A percentile compares a stretch with the other conserved stretches of the same genome.
Evolutionary conservation across 2,888 invertebrate genomes (phyloP).

Genomic region (Druceiella hillmani): DNA sequence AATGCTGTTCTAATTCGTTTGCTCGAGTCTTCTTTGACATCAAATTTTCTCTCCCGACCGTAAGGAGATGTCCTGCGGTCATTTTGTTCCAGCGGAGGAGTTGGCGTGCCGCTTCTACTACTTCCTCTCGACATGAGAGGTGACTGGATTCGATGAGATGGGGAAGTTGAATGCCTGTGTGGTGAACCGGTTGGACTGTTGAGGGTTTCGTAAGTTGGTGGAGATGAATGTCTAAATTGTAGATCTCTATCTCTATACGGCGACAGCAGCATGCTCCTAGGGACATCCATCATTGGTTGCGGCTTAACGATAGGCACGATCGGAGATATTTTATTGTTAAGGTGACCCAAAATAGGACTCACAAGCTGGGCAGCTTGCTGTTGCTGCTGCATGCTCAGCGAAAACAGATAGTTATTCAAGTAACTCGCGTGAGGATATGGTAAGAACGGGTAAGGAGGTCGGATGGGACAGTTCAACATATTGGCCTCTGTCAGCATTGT

Average conservation of each 20-base stretch:
- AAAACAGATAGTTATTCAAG: constrained; percentile 58
- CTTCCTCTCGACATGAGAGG: constrained; percentile 42
- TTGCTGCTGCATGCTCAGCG: constrained; percentile 58
- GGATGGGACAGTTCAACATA: constrained; percentile 36
- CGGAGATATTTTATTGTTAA: constrained; percentile 43
- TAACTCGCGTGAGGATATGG: constrained; percentile 60
- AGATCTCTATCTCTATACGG: constrained; percentile 31
- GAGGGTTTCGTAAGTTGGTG: constrained; percentile 35
- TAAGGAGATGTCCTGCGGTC: constrained; percentile 45
- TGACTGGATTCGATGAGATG: constrained; percentile 37
- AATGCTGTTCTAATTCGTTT: constrained; percentile 92
- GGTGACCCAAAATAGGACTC: constrained; percentile 43
- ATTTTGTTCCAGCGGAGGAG: constrained; percentile 45
- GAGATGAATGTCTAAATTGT: constrained; percentile 37
- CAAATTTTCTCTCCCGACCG: constrained; percentile 41
- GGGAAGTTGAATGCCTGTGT: constrained; percentile 39
- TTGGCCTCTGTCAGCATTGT: constrained; percentile 37
- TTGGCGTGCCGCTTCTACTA: constrained; percentile 53
- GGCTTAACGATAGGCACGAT: constrained; percentile 41
- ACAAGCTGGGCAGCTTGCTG: constrained; percentile 46
- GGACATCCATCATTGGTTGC: constrained; percentile 33
- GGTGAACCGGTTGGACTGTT: constrained; percentile 24
- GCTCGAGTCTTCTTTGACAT: constrained; percentile 61
- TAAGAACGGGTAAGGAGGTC: constrained; percentile 46
- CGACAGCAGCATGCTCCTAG: constrained; percentile 31